phyloP scores from a whole-genome alignment of 2,888 invertebrate genomes.

The Drosophila mercatorum region DNA sequence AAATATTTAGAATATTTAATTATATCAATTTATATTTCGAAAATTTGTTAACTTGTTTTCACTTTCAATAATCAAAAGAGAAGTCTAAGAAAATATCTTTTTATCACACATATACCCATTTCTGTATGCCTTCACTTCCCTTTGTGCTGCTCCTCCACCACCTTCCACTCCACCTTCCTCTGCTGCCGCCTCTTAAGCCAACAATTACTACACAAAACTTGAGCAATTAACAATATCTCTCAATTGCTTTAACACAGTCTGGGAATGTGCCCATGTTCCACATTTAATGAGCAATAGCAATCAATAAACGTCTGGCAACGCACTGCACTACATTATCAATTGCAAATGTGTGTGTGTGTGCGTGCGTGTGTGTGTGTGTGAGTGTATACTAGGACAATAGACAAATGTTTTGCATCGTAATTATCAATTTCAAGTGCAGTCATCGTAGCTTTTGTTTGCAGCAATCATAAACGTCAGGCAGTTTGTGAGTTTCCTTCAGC shows the following conservation, averaged over 20 bases:
- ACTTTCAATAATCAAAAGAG: too few species aligned
- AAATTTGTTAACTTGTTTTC: too few species aligned
- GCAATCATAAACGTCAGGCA: conserved; percentile 74
- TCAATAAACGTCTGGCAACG: conserved; percentile 21
- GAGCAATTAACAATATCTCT: conserved; percentile 4
- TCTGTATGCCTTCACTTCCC: too few species aligned
- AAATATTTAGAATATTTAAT: too few species aligned
- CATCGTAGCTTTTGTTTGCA: conserved; percentile 75
- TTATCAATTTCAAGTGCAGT: conserved; percentile 77
- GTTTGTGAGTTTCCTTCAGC: conserved; percentile 27
- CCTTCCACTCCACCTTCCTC: too few species aligned
- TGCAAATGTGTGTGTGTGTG: conserved; percentile 6
- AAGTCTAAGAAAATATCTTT: too few species aligned
- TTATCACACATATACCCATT: too few species aligned
- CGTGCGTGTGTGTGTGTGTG: background rate
- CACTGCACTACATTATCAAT: conserved; percentile 25
- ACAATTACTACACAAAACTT: background rate
- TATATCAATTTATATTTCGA: too few species aligned
- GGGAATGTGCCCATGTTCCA: background rate
- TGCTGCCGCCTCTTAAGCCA: background rate
- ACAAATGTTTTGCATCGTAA: conserved; percentile 73
- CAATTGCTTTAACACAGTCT: conserved; percentile 1
- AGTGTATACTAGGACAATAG: conserved; percentile 33
- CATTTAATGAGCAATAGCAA: conserved; percentile 33
- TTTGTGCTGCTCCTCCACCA: too few species aligned